Percentiles rank a stretch among this genome's conserved stretches.
Conservation (phyloP, 2,113 vertebrate species). For the Larimichthys polyactis region DNA sequence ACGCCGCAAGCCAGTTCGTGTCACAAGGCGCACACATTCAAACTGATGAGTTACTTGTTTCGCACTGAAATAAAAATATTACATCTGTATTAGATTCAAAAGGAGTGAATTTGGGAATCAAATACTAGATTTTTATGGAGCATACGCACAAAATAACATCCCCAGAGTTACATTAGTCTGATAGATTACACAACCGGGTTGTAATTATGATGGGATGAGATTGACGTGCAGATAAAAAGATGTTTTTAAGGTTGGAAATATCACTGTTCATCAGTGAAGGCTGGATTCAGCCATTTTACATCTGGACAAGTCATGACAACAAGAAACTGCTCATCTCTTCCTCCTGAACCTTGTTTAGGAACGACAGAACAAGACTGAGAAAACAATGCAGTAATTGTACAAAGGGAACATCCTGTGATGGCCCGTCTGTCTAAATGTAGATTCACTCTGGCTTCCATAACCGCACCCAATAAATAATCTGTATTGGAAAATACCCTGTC, state of each 20-base stretch:
- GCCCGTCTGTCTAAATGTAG: neutral
- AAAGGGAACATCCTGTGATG: neutral
- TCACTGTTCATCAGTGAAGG: neutral
- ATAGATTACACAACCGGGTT: neutral
- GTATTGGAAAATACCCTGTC: constrained; percentile 16
- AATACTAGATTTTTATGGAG: neutral
- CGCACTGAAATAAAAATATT: too few relatives aligned
- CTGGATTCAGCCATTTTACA: neutral
- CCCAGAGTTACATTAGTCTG: neutral
- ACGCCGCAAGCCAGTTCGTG: constrained; percentile 22
- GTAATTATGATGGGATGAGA: neutral
- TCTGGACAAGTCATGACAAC: neutral
- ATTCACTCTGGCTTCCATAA: neutral
- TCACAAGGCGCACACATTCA: constrained; percentile 26
- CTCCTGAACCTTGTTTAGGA: neutral
- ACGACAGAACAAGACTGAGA: neutral
- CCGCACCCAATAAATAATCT: neutral
- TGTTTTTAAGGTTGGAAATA: neutral
- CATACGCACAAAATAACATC: neutral
- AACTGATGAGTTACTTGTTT: constrained; percentile 15
- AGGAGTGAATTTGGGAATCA: neutral
- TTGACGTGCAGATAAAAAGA: neutral
- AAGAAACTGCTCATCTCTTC: neutral
- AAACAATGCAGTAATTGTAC: neutral
- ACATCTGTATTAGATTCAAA: neutral